Base-by-base conservation (phyloP, 2,888 invertebrate species). In the Habroteleia sp. region DNA sequence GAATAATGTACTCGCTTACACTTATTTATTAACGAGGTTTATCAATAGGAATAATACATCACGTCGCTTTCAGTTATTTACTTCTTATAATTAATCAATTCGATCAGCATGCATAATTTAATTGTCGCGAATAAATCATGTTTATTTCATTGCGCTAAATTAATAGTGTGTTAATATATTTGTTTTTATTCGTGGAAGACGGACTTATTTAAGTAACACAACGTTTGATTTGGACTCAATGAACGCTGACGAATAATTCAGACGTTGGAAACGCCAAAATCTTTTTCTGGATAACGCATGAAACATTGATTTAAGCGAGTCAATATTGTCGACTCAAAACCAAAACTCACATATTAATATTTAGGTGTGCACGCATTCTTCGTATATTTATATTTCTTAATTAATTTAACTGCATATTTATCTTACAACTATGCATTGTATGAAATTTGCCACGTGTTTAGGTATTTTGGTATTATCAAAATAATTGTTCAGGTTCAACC, bases 211-310 rank as follows among this genome's bases (percentile, higher is more conserved):
- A 56, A 63, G 63, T 72, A 72, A 72, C 72, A 72, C 63, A 31
- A 65, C 72, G 50, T 66, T 73, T 73, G 66, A 66, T 66, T 73
- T 52, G 44, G 44, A 60, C 73, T 73, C 65, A 73, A 73, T 65
- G 73, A 73, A 65, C 58, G 44, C 58, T 31, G 39, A 20, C 52
- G 33, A 73, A 73, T 73, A 65, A 72, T 72, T 72, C 50, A 72
- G 50, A 5, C 44, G 65, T 72, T 65, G 48, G 58, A 31, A 58
- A 50, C 72, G 72, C 63, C 63, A 20, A 72, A 65, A 54, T 60
- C 73, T 73, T 73, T 73, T 73, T 73, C 73, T 66, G 73, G 66
- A 73, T 73, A 54, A 46, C 33, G 56, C 48, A 27, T 73, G 13
- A 60, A 73, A 65, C 58, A 73, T 73, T 73, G 46, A 73, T 65